Conservation (phyloP, 23 tunicate genomes). For the Ascidia mentula region DNA sequence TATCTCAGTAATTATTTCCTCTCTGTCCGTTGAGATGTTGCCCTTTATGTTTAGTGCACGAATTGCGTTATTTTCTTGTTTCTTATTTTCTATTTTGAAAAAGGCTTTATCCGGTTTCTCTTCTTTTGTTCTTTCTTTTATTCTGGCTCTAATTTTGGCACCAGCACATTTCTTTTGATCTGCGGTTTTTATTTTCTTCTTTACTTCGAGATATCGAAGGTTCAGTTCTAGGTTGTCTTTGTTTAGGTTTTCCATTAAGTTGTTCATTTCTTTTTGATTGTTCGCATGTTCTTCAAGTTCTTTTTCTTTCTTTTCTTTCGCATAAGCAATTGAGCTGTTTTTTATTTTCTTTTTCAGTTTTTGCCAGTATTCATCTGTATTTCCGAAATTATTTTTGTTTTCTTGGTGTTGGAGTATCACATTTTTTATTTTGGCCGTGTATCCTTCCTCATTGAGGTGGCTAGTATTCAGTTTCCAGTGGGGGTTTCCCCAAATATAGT, state of each 20-base stretch:
- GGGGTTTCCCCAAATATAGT: slow-evolving; percentile 5
- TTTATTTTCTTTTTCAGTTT: not conserved
- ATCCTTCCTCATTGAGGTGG: not conserved
- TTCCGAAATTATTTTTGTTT: not conserved
- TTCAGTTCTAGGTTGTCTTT: not conserved
- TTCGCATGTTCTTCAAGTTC: not conserved
- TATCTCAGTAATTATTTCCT: not conserved
- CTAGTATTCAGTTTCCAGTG: not conserved
- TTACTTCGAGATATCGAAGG: not conserved
- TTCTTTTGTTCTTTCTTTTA: not conserved
- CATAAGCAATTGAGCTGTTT: not conserved
- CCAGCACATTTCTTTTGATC: not conserved
- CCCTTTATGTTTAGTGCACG: not conserved
- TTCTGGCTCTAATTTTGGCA: not conserved
- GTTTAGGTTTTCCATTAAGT: not conserved
- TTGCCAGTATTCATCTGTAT: not conserved
- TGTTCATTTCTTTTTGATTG: not conserved
- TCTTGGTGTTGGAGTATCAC: not conserved
- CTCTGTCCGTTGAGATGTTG: not conserved
- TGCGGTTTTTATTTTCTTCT: not conserved
- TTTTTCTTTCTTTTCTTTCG: not conserved
- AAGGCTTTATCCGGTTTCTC: slow-evolving; percentile 23
- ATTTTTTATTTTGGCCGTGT: not conserved
- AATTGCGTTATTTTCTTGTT: not conserved
- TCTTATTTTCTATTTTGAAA: not conserved